Conservation (phyloP, 1,140 invertebrate genomes). For the Platorchestia sp. region DNA sequence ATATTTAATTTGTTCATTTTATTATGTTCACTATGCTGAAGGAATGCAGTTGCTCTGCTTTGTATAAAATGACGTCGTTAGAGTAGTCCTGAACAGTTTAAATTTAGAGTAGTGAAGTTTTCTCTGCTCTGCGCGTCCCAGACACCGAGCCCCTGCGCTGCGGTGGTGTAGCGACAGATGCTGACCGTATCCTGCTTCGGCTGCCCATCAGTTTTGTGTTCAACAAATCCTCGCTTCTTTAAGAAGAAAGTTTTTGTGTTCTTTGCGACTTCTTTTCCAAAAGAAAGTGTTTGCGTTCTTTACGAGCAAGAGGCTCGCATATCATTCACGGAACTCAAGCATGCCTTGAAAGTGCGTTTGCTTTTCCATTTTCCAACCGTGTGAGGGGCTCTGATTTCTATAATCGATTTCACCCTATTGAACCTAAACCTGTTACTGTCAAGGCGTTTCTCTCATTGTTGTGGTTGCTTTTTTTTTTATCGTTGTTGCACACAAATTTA, state of each 20-base stretch:
- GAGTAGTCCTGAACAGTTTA: not conserved
- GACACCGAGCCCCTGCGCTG: not conserved
- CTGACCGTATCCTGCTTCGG: not conserved
- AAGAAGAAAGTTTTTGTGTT: constrained; percentile 17
- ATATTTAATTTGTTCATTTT: not conserved
- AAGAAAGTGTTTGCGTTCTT: not conserved
- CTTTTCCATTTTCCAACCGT: not conserved
- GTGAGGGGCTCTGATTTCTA: not conserved
- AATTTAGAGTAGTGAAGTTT: not conserved
- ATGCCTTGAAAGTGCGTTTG: not conserved
- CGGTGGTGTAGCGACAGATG: not conserved
- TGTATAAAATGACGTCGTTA: not conserved
- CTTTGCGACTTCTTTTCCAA: constrained; percentile 11
- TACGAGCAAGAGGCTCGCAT: not conserved
- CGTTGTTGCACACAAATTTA: not conserved
- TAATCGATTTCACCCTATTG: not conserved
- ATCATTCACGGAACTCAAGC: not conserved
- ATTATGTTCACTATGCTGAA: not conserved
- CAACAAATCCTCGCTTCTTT: not conserved
- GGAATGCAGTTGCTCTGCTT: not conserved
- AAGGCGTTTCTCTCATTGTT: not conserved
- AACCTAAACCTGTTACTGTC: not conserved
- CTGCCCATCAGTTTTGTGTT: not conserved
- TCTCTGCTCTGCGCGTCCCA: not conserved
- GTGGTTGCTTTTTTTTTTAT: not conserved